Evolutionary conservation across 2,113 vertebrate genomes (phyloP), one percentile per base, ranked within the genome.

Genomic region (Sceloporus undulatus): DNA sequence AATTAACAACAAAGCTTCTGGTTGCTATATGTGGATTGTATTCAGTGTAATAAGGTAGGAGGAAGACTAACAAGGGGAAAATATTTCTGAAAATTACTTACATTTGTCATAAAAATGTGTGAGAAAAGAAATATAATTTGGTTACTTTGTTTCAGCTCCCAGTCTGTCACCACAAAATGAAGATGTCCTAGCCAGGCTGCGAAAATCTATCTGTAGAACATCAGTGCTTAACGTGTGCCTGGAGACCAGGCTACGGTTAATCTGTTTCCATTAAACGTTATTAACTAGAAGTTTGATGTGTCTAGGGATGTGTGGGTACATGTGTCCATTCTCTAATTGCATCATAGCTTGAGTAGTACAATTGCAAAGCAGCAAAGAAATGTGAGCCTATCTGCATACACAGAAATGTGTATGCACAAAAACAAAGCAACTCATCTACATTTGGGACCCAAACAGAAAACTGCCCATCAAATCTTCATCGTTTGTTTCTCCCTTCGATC

Each of bases 401-500:
- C 14, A 65, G 59, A 70, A 19, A 23, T 23, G n/a, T 21, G 27
- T 54, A 19, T n/a, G 9, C 14, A 52, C 27, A 48, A 48, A 48
- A 48, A 68, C 10, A 34, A 29, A 29, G 27, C 66, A 75, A 86
- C 42, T 40, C 34, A 66, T 56, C 62, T 42, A 29, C 10, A 23
- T 83, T 74, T 75, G 2, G 0, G 75, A 48, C 85, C 89, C 5
- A 19, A 66, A 84, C 84, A 92, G 90, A 91, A 95, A 94, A 91
- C 90, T 54, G 91, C 89, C 91, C 90, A 91, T 90, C 93, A 91
- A 85, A 21, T 0, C 42, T 85, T 29, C 85, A 25, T n/a, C 54
- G 2, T 83, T 89, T 80, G 87, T 91, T 96, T 90, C 87, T 93
- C 95, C 87, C 75, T 59, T 59, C 25, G 93, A 91, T 25, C 29